Evolutionary conservation across 2,888 invertebrate species (phyloP), one percentile per base, ranked within the genome.

Genomic region (Lucinisca nassula): DNA sequence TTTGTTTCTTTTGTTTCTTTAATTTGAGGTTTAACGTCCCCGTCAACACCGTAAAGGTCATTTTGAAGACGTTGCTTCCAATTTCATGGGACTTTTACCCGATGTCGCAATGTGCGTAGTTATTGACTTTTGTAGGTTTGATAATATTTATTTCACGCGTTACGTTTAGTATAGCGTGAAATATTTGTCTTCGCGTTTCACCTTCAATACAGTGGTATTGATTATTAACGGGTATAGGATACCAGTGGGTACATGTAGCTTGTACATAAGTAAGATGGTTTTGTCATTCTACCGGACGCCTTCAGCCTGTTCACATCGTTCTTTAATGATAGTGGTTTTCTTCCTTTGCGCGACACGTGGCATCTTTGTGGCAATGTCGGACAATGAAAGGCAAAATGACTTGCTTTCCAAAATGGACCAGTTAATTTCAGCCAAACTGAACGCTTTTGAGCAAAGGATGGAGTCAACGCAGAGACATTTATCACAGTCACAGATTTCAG

Each of bases 121-220:
- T n/a, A n/a, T n/a, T n/a, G n/a, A n/a, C n/a, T n/a, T n/a, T n/a
- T n/a, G n/a, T n/a, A n/a, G n/a, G 6, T 61, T 30, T 17, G 61
- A 12, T 30, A n/a, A n/a, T n/a, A n/a, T n/a, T n/a, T n/a, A n/a
- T n/a, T n/a, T n/a, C n/a, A n/a, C n/a, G n/a, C n/a, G n/a, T n/a
- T n/a, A n/a, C n/a, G n/a, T n/a, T n/a, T n/a, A 61, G 61, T 61
- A 61, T 61, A 61, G 61, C 61, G 61, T 30, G 61, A 61, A 61
- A 61, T 30, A 30, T 61, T 61, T 61, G 61, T 61, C 61, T 61
- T 61, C 8, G 30, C 61, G 61, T 4, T 61, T 30, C 30, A 3
- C 1, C 6, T 61, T 61, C 6, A 4, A 61, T 17, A 24, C 8
- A 27, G 32, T 61, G 61, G 61, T 30, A n/a, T 61, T 24, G 32